Evolutionary conservation across 2,888 invertebrate genomes (phyloP), one percentile per base, ranked within the genome.

Genomic region (Odontothrips loti): DNA sequence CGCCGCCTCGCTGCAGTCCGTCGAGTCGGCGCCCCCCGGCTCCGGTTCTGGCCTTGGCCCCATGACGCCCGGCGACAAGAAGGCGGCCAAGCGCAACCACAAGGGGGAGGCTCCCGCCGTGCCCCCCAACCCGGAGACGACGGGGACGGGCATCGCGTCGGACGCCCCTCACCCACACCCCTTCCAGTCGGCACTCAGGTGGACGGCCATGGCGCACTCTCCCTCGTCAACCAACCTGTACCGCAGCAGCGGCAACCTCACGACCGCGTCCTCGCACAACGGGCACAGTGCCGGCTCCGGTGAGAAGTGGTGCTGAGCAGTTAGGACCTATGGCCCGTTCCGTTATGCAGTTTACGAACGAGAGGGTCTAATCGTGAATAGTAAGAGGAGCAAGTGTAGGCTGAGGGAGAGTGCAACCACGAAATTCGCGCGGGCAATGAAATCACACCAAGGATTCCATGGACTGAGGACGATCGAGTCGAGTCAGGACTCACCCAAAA

Each of bases 1-100:
- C 84, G 94, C 96, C 0, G 92, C 94, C 83, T 95, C 95, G 87
- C 90, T 95, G 80, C 95, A 95, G 85, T 94, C 94, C 0, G 91
- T 95, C 0, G 90, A 90, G 83, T 75, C 68, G 27, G 68, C 68
- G 23, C 68, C 68, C 8, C 68, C 68, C 23, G 68, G 68, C 68
- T 27, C 68, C 68, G 88, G 68, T 27, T 27, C 68, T 27, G 88
- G 86, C 80, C 85, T 20, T 17, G 27, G 58, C 58, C 12, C 48
- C 17, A 29, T 78, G 11, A 81, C 79, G 43, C 80, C 80, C 51
- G 81, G 80, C 58, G 84, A 83, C 58, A 84, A 84, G 80, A 92
- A 91, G 85, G 90, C 92, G 0, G 89, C 90, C 81, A 93, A 93
- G 85, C 87, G 93, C 79, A 91, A 89, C 83, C 87, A 90, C 83